Base-by-base conservation (phyloP, 2,113 vertebrate species). In the Melanerpes formicivorus region DNA sequence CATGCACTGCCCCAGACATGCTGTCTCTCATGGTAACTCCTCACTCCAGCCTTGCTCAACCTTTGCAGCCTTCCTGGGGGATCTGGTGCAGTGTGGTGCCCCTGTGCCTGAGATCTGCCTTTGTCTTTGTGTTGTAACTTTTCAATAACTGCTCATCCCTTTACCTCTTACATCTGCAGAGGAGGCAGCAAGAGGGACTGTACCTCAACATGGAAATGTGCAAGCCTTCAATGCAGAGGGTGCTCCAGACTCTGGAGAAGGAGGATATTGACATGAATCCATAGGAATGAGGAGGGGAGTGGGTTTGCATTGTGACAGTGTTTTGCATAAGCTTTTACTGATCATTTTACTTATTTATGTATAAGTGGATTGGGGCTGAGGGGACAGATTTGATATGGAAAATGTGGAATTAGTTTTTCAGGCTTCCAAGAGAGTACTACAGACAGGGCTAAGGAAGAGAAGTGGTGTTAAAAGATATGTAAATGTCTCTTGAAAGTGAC, bases 361-460 rank as follows among this genome's bases (percentile, higher is more conserved):
- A 42, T 67, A 67, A 77, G 37, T 71, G 63, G 29, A 70, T 60
- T 1, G 3, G 23, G 27, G 30, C 18, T 63, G 69, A 52, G 13
- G 40, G 63, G 63, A 83, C 32, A 65, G 54, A 82, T 66, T 86
- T 4, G 14, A 14, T 48, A 18, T 3, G 11, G 78, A 50, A 91
- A 93, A 90, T n/a, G 40, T 3, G 27, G 60, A 92, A 90, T 90
- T 94, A 1, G 58, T 91, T 93, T 93, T 94, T 90, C 63, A 84
- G 54, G 48, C 55, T 90, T 91, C 52, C 40, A 65, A 64, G 63
- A n/a, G 46, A 62, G 32, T 66, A n/a, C 37, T 70, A 12, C 21
- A 75, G 63, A 64, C 18, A 44, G 52, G 60, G 7, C 50, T 62
- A 18, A 91, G 56, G 54, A 86, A 60, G 29, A 87, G 32, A 89